phyloP scores from a whole-genome alignment of 1,140 invertebrate genomes.

The Lordiphosa stackelbergi region DNA sequence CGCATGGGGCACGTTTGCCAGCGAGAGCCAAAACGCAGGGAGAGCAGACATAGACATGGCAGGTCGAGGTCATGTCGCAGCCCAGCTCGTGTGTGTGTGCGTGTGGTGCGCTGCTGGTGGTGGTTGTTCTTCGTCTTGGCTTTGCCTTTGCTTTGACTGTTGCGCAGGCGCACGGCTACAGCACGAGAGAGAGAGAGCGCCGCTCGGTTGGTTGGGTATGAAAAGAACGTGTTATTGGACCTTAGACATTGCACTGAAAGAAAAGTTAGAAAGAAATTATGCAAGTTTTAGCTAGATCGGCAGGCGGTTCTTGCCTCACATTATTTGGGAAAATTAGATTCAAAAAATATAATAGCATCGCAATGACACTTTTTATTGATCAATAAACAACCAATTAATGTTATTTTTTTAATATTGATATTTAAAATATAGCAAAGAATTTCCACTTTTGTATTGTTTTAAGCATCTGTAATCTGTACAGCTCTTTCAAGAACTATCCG shows the following conservation, averaged over 20 bases:
- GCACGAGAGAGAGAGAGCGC: conserved; percentile 49
- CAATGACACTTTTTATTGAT: no score
- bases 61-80: conserved; percentile 64
- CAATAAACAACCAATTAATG: no score
- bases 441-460: no score
- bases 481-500: no score
- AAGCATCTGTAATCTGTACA: no score
- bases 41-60: conserved; percentile 34
- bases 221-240: conserved; percentile 33
- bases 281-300: no score
- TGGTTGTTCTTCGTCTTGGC: conserved; percentile 27
- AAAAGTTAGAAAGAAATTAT: not conserved
- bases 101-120: conserved; percentile 46
- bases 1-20: conserved; percentile 61
- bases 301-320: no score
- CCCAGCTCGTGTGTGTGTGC: conserved; percentile 48
- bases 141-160: conserved; percentile 22
- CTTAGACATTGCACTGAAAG: conserved; percentile 27
- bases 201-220: conserved; percentile 7
- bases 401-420: no score
- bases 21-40: conserved; percentile 35
- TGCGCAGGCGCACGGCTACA: conserved; percentile 56
- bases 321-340: no score
- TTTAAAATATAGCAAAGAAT: no score
- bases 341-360: no score